phyloP scores from a whole-genome alignment of 2,888 invertebrate genomes.

The Erebia aethiops region DNA sequence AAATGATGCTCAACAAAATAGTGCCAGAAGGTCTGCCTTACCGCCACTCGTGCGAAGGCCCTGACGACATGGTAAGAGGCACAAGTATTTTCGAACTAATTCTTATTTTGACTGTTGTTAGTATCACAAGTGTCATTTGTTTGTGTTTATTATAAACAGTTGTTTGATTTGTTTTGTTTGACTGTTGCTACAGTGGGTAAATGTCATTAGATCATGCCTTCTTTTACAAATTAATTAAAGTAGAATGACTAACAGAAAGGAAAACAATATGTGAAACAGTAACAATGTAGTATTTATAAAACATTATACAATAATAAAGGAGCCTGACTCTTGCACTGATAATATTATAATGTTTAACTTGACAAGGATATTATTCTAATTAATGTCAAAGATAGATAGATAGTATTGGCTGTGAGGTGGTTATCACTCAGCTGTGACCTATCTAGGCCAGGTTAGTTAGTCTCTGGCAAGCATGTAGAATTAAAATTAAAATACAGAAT shows the following conservation, averaged over 20 bases:
- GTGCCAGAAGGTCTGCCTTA: conserved; percentile 98
- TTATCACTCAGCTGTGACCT: too few species aligned
- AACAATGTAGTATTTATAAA: not conserved
- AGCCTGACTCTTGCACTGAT: not conserved
- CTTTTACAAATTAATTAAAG: not conserved
- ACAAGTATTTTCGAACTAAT: not conserved
- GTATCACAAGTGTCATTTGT: conserved; percentile 38
- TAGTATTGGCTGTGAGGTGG: too few species aligned
- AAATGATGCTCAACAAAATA: conserved; percentile 99
- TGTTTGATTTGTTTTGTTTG: conserved; percentile 31
- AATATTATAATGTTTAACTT: too few species aligned
- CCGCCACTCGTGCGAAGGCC: conserved; percentile 98
- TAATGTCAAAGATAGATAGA: too few species aligned
- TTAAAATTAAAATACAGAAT: too few species aligned
- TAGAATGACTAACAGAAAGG: not conserved
- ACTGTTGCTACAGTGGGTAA: conserved; percentile 10
- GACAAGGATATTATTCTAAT: too few species aligned
- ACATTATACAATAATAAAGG: not conserved
- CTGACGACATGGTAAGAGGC: conserved; percentile 96
- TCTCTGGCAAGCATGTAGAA: too few species aligned
- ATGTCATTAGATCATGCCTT: conserved; percentile 1
- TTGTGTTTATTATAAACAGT: conserved; percentile 35
- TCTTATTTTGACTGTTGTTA: conserved; percentile 24
- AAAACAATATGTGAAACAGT: not conserved
- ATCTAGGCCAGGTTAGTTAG: too few species aligned